Percentiles rank a stretch among this genome's conserved stretches.
Conservation (phyloP, 2,113 vertebrate genomes). For the Aphyosemion australe region DNA sequence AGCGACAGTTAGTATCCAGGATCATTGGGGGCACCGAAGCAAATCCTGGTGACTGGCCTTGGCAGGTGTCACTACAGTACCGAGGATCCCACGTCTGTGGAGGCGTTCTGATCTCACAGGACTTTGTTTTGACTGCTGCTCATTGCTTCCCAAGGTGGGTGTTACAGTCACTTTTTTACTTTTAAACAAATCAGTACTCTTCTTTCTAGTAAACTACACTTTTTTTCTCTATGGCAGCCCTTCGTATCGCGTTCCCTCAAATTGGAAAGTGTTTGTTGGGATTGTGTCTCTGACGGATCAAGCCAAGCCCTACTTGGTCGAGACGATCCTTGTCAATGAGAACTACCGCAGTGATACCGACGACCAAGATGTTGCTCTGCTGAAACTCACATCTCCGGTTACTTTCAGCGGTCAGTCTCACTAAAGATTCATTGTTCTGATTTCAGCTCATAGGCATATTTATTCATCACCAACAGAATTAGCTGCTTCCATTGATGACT, state of each 20-base stretch:
- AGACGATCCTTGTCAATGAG: slow-evolving; percentile 83
- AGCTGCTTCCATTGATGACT: no score
- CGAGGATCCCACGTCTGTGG: slow-evolving; percentile 84
- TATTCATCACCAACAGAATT: not conserved
- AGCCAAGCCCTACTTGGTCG: slow-evolving; percentile 61
- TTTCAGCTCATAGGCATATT: not conserved
- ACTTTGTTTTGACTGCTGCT: slow-evolving; percentile 88
- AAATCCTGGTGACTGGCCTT: slow-evolving; percentile 85
- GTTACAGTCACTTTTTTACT: not conserved
- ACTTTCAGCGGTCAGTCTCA: slow-evolving; percentile 76
- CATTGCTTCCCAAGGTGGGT: slow-evolving; percentile 91
- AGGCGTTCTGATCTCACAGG: slow-evolving; percentile 83
- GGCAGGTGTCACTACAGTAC: slow-evolving; percentile 89
- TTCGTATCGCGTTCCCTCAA: slow-evolving; percentile 38
- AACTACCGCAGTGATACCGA: slow-evolving; percentile 80
- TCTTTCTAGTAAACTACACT: not conserved
- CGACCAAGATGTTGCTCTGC: slow-evolving; percentile 86
- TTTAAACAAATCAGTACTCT: not conserved
- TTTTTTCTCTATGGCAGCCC: slow-evolving; percentile 40
- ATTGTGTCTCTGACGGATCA: slow-evolving; percentile 73
- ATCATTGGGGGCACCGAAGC: slow-evolving; percentile 86
- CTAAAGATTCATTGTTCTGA: not conserved
- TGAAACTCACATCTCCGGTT: slow-evolving; percentile 81
- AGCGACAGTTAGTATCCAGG: slow-evolving; percentile 71
- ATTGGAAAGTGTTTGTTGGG: slow-evolving; percentile 85